Evolutionary conservation across 2,113 vertebrate genomes (phyloP).

Genomic region (Haplochromis burtoni): DNA sequence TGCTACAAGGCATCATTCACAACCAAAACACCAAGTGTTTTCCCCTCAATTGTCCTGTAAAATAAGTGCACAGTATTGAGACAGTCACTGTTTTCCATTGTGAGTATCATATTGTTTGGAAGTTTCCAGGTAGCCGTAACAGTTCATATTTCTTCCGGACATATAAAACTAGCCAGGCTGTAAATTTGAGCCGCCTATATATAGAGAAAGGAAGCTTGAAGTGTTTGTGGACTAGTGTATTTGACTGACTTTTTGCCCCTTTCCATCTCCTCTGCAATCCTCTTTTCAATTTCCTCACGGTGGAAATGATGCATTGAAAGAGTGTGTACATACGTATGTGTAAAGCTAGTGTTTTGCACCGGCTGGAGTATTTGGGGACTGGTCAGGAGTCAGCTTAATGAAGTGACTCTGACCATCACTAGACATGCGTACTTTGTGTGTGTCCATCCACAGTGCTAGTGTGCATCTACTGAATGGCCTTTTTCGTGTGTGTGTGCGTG

Average conservation of each 20-base stretch:
- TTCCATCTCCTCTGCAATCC: conserved; percentile 32
- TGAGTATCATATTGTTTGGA: neutral
- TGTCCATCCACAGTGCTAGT: conserved; percentile 5
- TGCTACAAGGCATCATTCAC: conserved; percentile 1
- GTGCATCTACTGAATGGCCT: neutral
- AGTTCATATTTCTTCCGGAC: neutral
- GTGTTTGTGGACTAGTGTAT: conserved; percentile 47
- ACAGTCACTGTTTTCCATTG: neutral
- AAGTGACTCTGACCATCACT: conserved; percentile 84
- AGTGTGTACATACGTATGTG: conserved; percentile 12
- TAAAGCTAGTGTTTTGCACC: conserved; percentile 31
- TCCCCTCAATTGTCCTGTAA: neutral
- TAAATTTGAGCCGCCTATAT: neutral
- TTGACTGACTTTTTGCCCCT: conserved; percentile 59
- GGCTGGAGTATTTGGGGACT: conserved; percentile 62
- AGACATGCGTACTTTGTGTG: conserved; percentile 26
- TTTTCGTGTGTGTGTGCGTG: neutral
- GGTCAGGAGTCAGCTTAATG: conserved; percentile 87
- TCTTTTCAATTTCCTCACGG: conserved; percentile 31
- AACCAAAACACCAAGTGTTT: neutral
- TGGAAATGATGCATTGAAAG: conserved; percentile 37
- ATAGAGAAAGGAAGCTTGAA: neutral
- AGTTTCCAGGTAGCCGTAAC: neutral
- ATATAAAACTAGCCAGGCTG: neutral
- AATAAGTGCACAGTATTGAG: neutral